Evolutionary conservation across 2,797 vertebrate species (phyloP).

Genomic region (Ammospiza maritima): DNA sequence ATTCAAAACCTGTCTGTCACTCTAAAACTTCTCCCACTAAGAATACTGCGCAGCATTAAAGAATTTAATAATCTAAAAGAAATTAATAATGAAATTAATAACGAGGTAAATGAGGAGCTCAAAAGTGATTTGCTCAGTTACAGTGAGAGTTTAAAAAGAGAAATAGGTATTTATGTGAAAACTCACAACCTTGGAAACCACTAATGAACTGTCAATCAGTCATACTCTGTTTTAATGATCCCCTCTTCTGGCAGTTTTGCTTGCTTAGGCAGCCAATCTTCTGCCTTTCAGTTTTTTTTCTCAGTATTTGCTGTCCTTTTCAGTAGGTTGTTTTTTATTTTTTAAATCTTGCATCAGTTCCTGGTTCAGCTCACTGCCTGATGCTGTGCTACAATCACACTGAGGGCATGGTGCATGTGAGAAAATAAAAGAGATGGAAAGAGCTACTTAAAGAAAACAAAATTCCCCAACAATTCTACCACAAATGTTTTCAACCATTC

Average conservation of each 20-base stretch:
- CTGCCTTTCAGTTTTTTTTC: background rate
- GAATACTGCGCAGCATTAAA: background rate
- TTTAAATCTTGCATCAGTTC: background rate
- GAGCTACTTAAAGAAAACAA: background rate
- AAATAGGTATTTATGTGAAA: background rate
- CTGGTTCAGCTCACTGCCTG: background rate
- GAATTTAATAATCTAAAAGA: background rate
- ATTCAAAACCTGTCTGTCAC: background rate
- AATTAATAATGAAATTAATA: conserved; percentile 10
- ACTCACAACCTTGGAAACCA: background rate
- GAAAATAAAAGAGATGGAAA: background rate
- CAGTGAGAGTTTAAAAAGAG: background rate
- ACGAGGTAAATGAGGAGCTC: background rate
- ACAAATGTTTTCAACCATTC: background rate
- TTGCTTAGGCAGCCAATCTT: background rate
- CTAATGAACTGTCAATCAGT: background rate
- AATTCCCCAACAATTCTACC: background rate
- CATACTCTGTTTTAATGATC: background rate
- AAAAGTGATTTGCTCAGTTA: background rate
- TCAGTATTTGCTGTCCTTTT: background rate
- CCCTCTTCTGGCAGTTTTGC: background rate
- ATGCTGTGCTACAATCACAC: background rate
- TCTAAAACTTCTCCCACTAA: conserved; percentile 10
- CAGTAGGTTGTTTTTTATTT: background rate
- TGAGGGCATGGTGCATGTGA: background rate